Evolutionary conservation across 2,888 invertebrate genomes (phyloP).

Genomic region (Hartigia nigra): DNA sequence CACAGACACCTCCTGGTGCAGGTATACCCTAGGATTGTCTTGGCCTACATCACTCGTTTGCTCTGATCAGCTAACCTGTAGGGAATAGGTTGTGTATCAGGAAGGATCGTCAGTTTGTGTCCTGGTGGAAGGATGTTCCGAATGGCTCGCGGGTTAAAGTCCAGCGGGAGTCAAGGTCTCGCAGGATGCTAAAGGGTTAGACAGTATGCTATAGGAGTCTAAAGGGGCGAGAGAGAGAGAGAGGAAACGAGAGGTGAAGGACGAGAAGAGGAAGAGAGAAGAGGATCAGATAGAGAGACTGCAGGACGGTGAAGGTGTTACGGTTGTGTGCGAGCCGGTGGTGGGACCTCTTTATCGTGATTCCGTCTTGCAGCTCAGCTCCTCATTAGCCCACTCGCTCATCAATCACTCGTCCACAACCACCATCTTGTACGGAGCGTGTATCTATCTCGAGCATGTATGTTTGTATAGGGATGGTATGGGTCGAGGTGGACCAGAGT

Average conservation of each 20-base stretch:
- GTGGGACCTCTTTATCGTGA: conserved; percentile 65
- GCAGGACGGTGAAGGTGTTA: conserved; percentile 38
- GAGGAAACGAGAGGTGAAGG: not conserved
- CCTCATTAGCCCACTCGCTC: conserved; percentile 65
- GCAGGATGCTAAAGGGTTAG: not conserved
- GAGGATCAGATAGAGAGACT: conserved; percentile 33
- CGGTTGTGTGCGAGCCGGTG: conserved; percentile 46
- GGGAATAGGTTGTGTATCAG: not conserved
- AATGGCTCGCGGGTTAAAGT: not conserved
- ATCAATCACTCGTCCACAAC: conserved; percentile 65
- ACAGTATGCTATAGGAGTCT: not conserved
- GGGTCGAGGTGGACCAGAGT: conserved; percentile 31
- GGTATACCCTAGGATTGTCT: not conserved
- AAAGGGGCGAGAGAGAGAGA: not conserved
- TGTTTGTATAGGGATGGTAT: conserved; percentile 26
- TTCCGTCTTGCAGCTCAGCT: conserved; percentile 63
- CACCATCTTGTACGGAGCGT: conserved; percentile 52
- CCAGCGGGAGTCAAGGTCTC: conserved; percentile 11
- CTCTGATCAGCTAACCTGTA: not conserved
- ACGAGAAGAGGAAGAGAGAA: not conserved
- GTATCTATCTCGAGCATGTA: conserved; percentile 18
- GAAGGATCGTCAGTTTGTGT: not conserved
- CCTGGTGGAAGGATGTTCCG: not conserved
- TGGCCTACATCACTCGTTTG: not conserved
- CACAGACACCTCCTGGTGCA: not conserved